Base-by-base conservation (phyloP, 35 echinoderm and acorn worm species). In the Acanthaster planci region DNA sequence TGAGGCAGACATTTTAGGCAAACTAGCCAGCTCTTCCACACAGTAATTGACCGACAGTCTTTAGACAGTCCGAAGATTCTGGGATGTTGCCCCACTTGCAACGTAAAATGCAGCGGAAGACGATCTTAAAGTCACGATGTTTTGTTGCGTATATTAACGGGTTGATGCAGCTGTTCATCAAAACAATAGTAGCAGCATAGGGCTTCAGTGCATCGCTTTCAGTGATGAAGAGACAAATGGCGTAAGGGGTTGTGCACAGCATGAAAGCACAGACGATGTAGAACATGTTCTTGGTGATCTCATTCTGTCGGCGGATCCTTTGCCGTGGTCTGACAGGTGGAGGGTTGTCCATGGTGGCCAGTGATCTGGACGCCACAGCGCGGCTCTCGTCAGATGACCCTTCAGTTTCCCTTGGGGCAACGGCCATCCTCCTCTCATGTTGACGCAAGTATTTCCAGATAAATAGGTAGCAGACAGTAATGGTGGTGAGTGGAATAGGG, bases 201-300 rank as follows among this genome's bases (percentile, higher is more conserved):
- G 90, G 90, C 29, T 87, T 64, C 22, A 79, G 55, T 31, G 90
- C 78, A 40, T 92, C 90, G 37, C 90, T 87, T 23, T 64, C 77
- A 37, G 86, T 79, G 39, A 76, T 81, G 37, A 92, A 80, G 9
- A 92, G 59, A 52, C 90, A 92, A 6, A 92, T 16, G 6, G 84
- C 82, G 38, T 81, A 92, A 0, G 90, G 90, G 22, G 90, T 84
- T 7, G 76, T 17, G 78, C 90, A 92, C 16, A 92, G 21, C 30
- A 92, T 52, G 78, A 92, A 92, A 8, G 90, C 84, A 68, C 90
- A 87, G 52, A 92, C 90, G 37, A 92, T 84, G 30, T 81, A 38
- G 59, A 92, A 92, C 35, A 87, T 59, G 42, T 92, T 92, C 64
- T 92, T 86, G 60, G 90, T 92, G 59, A 92, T 92, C 67, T 92